These are phyloP conservation scores for Brachyalestes nurse DNA, from an alignment of 2,797 vertebrate species.

Conservation along the genomic window DNA sequence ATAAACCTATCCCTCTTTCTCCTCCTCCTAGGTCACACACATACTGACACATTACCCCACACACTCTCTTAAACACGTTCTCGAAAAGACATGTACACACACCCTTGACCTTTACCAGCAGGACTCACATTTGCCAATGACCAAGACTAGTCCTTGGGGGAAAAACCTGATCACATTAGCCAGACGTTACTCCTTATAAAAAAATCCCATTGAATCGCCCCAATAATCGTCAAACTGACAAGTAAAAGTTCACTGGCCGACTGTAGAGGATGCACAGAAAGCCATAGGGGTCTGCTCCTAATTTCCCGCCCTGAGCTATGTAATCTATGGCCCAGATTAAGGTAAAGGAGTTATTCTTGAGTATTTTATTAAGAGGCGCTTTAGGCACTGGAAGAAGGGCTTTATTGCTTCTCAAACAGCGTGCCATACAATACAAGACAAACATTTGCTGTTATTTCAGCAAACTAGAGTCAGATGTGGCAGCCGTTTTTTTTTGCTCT, in stretches of 20 bases:
- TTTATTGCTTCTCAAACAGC: slow-evolving; percentile 83
- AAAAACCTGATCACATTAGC: slow-evolving; percentile 74
- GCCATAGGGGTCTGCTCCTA: slow-evolving; percentile 75
- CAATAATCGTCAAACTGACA: slow-evolving; percentile 50
- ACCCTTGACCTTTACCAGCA: slow-evolving; percentile 73
- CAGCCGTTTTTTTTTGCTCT: slow-evolving; percentile 61
- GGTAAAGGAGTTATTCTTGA: slow-evolving; percentile 84
- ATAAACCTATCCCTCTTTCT: slow-evolving; percentile 10
- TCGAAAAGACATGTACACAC: slow-evolving; percentile 31
- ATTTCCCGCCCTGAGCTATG: slow-evolving; percentile 80
- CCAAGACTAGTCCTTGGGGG: slow-evolving; percentile 68
- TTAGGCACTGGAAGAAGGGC: slow-evolving; percentile 81
- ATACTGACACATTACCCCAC: slow-evolving; percentile 41
- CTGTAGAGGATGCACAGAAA: slow-evolving; percentile 57
- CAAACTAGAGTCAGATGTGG: slow-evolving; percentile 85
- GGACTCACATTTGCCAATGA: slow-evolving; percentile 72
- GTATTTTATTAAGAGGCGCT: slow-evolving; percentile 86
- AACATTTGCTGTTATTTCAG: slow-evolving; percentile 87
- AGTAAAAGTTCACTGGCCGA: slow-evolving; percentile 64
- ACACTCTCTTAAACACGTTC: slow-evolving; percentile 43
- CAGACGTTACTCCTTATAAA: slow-evolving; percentile 76
- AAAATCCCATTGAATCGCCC: slow-evolving; percentile 47
- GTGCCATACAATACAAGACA: slow-evolving; percentile 88
- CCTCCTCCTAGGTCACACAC: slow-evolving; percentile 30
- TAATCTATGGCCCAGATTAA: slow-evolving; percentile 85